phyloP scores from a whole-genome alignment of 2,797 vertebrate species.

The Manis javanica region DNA sequence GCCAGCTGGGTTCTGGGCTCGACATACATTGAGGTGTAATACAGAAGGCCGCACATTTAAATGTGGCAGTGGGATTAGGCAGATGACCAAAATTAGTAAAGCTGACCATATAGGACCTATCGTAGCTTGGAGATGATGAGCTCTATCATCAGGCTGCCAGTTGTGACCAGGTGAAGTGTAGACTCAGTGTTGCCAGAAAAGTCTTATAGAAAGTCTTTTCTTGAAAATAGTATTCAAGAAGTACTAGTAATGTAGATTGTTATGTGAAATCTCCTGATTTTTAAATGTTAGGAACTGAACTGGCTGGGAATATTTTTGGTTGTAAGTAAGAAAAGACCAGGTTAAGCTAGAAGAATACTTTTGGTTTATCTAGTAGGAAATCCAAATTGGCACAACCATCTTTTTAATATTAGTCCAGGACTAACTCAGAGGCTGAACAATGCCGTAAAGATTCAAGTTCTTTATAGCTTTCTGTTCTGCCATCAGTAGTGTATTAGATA shows the following conservation, averaged over 20 bases:
- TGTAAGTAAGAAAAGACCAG: conserved; percentile 30
- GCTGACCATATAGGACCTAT: background rate
- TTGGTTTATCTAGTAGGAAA: conserved; percentile 37
- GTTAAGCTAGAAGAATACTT: conserved; percentile 44
- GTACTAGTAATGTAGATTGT: background rate
- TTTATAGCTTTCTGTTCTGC: conserved; percentile 12
- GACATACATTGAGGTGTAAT: background rate
- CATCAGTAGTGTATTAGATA: conserved; percentile 13
- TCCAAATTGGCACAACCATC: background rate
- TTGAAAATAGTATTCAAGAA: background rate
- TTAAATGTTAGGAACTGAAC: background rate
- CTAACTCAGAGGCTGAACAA: background rate
- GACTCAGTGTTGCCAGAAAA: background rate
- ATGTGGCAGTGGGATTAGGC: background rate
- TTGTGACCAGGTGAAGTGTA: background rate
- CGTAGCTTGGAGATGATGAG: background rate
- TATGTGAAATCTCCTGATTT: conserved; percentile 30
- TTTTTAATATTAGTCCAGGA: background rate
- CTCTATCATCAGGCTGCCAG: background rate
- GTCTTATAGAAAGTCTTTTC: background rate
- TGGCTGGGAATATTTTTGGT: conserved; percentile 14
- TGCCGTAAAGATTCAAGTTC: conserved; percentile 21
- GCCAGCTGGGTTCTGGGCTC: conserved; percentile 1
- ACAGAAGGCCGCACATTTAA: conserved; percentile 38
- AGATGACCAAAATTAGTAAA: conserved; percentile 47